A percentile compares a stretch with the other conserved stretches of the same genome.
phyloP scores from a whole-genome alignment of 2,888 invertebrate genomes.

The Endomychus coccineus region DNA sequence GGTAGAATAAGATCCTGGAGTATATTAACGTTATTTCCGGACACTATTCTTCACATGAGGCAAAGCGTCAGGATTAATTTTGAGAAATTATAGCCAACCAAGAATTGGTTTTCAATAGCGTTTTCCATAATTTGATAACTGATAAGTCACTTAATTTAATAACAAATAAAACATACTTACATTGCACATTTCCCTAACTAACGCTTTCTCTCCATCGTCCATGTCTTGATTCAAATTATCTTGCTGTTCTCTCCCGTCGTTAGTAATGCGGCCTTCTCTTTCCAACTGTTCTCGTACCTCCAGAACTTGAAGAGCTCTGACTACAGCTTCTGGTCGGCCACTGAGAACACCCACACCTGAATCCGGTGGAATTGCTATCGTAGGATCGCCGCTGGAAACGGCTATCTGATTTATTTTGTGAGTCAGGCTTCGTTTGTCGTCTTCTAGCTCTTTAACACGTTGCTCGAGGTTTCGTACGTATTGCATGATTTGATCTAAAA shows the following conservation, averaged over 20 bases:
- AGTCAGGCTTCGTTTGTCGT: slow-evolving; percentile 61
- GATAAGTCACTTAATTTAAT: no score
- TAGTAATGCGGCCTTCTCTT: slow-evolving; percentile 52
- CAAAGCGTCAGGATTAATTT: no score
- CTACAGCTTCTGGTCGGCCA: slow-evolving; percentile 83
- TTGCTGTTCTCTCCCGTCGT: slow-evolving; percentile 18
- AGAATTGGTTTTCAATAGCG: no score
- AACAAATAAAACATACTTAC: slow-evolving; percentile 51
- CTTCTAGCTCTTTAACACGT: slow-evolving; percentile 75
- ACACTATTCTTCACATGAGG: no score
- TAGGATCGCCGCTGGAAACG: slow-evolving; percentile 42
- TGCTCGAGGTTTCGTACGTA: slow-evolving; percentile 87
- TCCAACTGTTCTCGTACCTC: slow-evolving; percentile 85
- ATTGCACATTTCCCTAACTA: slow-evolving; percentile 94
- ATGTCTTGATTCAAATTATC: slow-evolving; percentile 51
- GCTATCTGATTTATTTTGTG: slow-evolving; percentile 46
- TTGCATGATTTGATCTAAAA: slow-evolving; percentile 76
- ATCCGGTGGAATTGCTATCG: slow-evolving; percentile 36
- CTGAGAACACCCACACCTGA: slow-evolving; percentile 44
- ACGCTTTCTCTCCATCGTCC: slow-evolving; percentile 84
- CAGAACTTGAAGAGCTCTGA: slow-evolving; percentile 76
- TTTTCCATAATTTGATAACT: no score
- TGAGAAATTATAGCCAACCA: no score
- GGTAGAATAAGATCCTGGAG: no score
- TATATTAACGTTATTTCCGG: no score